Percentiles rank a stretch among this genome's conserved stretches.
Conservation (phyloP, 2,113 vertebrate genomes). For the Podilymbus podiceps region DNA sequence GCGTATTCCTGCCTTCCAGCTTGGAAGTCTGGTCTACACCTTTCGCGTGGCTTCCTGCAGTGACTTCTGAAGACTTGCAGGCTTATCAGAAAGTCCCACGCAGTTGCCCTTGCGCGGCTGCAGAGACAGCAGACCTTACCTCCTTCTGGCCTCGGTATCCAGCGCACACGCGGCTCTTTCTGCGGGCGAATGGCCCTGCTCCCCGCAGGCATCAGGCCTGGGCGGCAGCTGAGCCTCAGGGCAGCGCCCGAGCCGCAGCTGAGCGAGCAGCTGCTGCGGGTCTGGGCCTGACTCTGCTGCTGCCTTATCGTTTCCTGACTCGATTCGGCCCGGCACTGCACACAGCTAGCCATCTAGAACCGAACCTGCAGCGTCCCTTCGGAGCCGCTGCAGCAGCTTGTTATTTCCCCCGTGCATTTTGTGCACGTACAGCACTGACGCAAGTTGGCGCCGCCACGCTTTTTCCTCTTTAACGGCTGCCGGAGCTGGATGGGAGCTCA, state of each 20-base stretch:
- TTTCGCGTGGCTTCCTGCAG: neutral
- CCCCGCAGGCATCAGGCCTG: too few species aligned
- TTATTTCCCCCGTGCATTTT: neutral
- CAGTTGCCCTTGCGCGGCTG: neutral
- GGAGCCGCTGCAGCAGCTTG: neutral
- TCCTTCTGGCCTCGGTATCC: neutral
- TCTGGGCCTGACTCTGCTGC: neutral
- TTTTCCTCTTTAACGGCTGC: too few species aligned
- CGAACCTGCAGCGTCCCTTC: neutral
- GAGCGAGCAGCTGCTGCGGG: too few species aligned
- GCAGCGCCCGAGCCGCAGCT: too few species aligned
- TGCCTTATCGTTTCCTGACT: neutral
- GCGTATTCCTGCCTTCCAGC: neutral
- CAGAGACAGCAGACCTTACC: neutral
- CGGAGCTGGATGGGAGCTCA: neutral
- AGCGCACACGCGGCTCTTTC: rapidly evolving
- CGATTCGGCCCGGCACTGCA: neutral
- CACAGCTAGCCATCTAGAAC: rapidly evolving
- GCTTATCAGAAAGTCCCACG: neutral
- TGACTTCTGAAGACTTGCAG: neutral
- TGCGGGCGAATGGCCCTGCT: neutral
- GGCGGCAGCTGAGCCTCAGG: too few species aligned
- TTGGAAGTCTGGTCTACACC: neutral
- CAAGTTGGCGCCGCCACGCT: too few species aligned
- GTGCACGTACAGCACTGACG: too few species aligned